These are phyloP conservation scores for Campoplex nolae DNA, from an alignment of 2,888 invertebrate species.

Conservation along the genomic window DNA sequence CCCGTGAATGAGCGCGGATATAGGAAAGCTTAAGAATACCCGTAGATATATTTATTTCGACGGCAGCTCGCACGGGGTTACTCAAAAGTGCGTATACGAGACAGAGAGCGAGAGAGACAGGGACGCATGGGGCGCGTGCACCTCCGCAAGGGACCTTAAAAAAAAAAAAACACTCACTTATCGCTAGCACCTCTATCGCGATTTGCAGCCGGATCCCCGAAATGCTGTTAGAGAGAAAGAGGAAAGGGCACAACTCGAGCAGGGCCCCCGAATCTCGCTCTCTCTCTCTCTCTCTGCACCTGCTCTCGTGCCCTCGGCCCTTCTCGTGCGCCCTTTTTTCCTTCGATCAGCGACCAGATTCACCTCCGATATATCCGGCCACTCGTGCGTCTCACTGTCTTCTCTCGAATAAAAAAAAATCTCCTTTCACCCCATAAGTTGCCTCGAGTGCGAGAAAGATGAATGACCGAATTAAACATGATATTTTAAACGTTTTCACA, in stretches of 20 bases:
- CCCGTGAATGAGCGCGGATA: slow-evolving; percentile 79
- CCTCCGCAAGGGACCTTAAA: slow-evolving; percentile 66
- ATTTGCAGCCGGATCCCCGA: slow-evolving; percentile 59
- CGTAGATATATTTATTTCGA: slow-evolving; percentile 74
- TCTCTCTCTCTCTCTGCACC: slow-evolving; percentile 54
- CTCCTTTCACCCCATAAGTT: slow-evolving; percentile 23
- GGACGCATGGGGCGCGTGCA: slow-evolving; percentile 75
- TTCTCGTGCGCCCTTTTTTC: slow-evolving; percentile 51
- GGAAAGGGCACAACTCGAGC: slow-evolving; percentile 1
- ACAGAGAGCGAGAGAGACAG: slow-evolving; percentile 59
- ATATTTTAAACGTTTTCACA: slow-evolving; percentile 21
- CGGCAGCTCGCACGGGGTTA: slow-evolving; percentile 76
- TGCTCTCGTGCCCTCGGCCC: slow-evolving; percentile 63
- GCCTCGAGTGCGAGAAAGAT: slow-evolving; percentile 45
- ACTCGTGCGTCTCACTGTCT: slow-evolving; percentile 56
- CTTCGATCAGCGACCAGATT: slow-evolving; percentile 74
- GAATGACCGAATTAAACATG: slow-evolving; percentile 28
- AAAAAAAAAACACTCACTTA: slow-evolving; percentile 59
- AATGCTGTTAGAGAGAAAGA: background rate
- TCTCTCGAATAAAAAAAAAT: slow-evolving; percentile 25
- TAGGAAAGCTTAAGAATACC: slow-evolving; percentile 80
- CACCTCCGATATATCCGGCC: slow-evolving; percentile 76
- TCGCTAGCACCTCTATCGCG: slow-evolving; percentile 64
- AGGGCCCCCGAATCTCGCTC: slow-evolving; percentile 1
- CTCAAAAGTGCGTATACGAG: background rate